Evolutionary conservation across 2,797 vertebrate species (phyloP), one percentile per base, ranked within the genome.

Genomic region (Lepilemur ruficaudatus): DNA sequence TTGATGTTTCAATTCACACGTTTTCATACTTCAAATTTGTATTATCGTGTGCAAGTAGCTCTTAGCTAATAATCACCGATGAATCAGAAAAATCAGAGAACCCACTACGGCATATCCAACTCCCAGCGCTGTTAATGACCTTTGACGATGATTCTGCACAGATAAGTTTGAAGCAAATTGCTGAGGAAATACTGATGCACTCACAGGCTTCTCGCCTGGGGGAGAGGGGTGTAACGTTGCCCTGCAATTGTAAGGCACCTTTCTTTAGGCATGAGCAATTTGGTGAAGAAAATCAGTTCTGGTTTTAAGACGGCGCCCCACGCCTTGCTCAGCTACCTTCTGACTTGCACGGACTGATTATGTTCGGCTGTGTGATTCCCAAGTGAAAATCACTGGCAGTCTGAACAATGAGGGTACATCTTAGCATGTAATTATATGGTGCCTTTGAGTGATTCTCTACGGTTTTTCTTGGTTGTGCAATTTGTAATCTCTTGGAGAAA

Each of bases 41-140:
- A 38, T 32, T 52, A 14, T 17, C 22, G 1, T 25, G 25, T 35
- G n/a, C 38, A 4, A 0, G 3, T 5, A 22, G 28, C 20, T 22
- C 35, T n/a, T 43, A 67, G 15, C 32, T 14, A 32, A 75, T 38
- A 43, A 28, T 32, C 57, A 15, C 13, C 12, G 0, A 0, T 8
- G 13, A 72, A 5, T 41, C 35, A 35, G 52, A 48, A 23, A 14
- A 14, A 55, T 48, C 32, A 22, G 41, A 11, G 38, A 41, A 38
- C 22, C 43, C 15, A 1, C 10, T 35, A 20, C 0, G 1, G 13
- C 48, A 3, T 10, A 2, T 15, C 28, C 38, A 5, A 1, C 43
- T 43, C 35, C 32, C 32, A 12, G 50, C 0, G 2, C 30, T 1
- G 3, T 13, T 30, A 75, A 59, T 12, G 43, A 89, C 67, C 15